These are phyloP conservation scores for Saccostrea glomerata DNA, from an alignment of 1,140 invertebrate species.

Conservation along the genomic window DNA sequence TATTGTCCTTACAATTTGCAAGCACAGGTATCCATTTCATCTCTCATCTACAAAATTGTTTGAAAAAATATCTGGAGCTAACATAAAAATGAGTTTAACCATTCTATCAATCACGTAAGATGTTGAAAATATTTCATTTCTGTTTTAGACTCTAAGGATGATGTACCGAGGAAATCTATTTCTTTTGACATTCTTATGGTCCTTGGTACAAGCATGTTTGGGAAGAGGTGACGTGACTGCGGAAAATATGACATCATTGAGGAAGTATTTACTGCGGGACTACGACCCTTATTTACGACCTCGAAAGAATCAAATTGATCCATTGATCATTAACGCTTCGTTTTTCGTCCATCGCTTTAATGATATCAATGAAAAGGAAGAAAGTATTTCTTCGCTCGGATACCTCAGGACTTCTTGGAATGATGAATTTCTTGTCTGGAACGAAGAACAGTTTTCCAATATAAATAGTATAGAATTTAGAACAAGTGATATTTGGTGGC, in stretches of 20 bases:
- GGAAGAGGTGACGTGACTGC: not conserved
- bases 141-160: no score
- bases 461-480: not conserved
- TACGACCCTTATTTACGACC: constrained; percentile 5
- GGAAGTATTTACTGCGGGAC: not conserved
- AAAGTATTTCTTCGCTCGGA: not conserved
- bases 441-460: not conserved
- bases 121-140: no score
- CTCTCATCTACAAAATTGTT: no score
- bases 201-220: no score
- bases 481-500: constrained; percentile 16
- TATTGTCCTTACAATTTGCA: no score
- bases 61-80: no score
- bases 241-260: constrained; percentile 9
- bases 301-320: not conserved
- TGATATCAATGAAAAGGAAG: not conserved
- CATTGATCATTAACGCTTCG: not conserved
- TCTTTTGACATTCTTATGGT: no score
- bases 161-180: no score
- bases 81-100: no score
- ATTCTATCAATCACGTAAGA: no score
- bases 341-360: not conserved
- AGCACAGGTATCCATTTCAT: no score
- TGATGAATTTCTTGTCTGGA: not conserved
- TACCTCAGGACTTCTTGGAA: not conserved